A percentile compares a stretch with the other conserved stretches of the same genome.
Conservation (phyloP, 2,797 vertebrate genomes). For the Benthosema pterotum region DNA sequence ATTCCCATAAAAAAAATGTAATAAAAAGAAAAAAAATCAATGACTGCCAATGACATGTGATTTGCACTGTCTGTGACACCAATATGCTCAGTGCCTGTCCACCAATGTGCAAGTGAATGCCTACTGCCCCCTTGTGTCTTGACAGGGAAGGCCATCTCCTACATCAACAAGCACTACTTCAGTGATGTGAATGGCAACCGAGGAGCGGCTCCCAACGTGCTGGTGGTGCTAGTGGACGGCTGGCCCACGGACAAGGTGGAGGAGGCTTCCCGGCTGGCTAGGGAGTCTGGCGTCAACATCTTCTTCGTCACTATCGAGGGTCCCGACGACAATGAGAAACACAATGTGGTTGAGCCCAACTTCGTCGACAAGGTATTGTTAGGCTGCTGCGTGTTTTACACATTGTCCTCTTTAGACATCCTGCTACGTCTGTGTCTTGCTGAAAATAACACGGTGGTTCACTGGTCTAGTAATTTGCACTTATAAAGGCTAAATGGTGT, state of each 20-base stretch:
- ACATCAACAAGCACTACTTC: slow-evolving; percentile 94
- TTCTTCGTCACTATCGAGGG: slow-evolving; percentile 97
- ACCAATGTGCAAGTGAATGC: neutral
- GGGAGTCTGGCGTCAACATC: slow-evolving; percentile 97
- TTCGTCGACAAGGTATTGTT: slow-evolving; percentile 94
- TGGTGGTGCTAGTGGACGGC: slow-evolving; percentile 92
- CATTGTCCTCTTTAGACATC: too few relatives aligned
- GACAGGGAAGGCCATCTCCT: slow-evolving; percentile 92
- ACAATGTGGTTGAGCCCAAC: slow-evolving; percentile 86
- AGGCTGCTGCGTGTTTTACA: neutral
- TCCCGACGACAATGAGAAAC: slow-evolving; percentile 89
- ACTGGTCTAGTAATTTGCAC: too few relatives aligned
- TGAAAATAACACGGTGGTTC: too few relatives aligned
- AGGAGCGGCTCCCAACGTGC: slow-evolving; percentile 91
- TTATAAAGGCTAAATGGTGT: too few relatives aligned
- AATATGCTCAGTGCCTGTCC: too few relatives aligned
- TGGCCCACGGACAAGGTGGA: slow-evolving; percentile 97
- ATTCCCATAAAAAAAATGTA: too few relatives aligned
- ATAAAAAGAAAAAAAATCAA: too few relatives aligned
- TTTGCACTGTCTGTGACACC: neutral
- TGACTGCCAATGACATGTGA: too few relatives aligned
- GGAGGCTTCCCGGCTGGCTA: slow-evolving; percentile 90
- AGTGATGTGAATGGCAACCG: slow-evolving; percentile 91
- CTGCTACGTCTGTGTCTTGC: too few relatives aligned
- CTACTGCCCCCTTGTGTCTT: slow-evolving; percentile 68